Evolutionary conservation across 2,113 vertebrate species (phyloP), one percentile per base, ranked within the genome.

Genomic region (Gymnarchus niloticus): DNA sequence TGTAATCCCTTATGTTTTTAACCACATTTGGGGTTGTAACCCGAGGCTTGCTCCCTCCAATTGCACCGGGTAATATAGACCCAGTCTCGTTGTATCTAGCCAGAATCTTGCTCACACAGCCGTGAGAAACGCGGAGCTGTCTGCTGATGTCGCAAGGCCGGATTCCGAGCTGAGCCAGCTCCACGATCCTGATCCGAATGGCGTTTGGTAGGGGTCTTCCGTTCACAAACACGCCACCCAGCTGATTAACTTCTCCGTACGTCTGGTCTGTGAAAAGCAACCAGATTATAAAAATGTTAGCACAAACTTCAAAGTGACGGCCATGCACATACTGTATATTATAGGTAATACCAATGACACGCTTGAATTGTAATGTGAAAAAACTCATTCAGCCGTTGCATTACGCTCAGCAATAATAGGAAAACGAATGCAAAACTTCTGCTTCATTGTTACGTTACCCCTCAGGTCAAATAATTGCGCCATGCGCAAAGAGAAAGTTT

Each of bases 11-110:
- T 90, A 98, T 98, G 88, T 95, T 96, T 69, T 95, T 95, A 81
- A 98, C 97, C 90, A 98, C 97, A 77, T 95, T 96, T 0, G 97
- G 97, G 14, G 97, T 97, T 86, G 97, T 98, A 89, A 98, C 97
- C 10, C 97, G 92, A 0, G 97, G 97, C 88, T 98, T 98, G 93
- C 97, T 97, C 84, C 97, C 97, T 3, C 97, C 97, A 88, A 98
- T 98, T 19, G 97, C 97, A 6, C 97, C 97, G 0, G 97, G 97
- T 10, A 97, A 93, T 89, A 98, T 96, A 85, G 97, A 98, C 78
- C 97, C 97, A 0, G 97, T 98, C 92, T 98, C 97, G 89, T 97
- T 95, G 94, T 97, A 98, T 5, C 97, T 94, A n/a, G 97, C 95
- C 88, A 98, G 90, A 88, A 98, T 97, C 91, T 97, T 97, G 91